Percentiles rank a stretch among this genome's conserved stretches.
These are phyloP conservation scores for Anguilla megastoma DNA, from an alignment of 2,797 vertebrate genomes.

Conservation along the genomic window DNA sequence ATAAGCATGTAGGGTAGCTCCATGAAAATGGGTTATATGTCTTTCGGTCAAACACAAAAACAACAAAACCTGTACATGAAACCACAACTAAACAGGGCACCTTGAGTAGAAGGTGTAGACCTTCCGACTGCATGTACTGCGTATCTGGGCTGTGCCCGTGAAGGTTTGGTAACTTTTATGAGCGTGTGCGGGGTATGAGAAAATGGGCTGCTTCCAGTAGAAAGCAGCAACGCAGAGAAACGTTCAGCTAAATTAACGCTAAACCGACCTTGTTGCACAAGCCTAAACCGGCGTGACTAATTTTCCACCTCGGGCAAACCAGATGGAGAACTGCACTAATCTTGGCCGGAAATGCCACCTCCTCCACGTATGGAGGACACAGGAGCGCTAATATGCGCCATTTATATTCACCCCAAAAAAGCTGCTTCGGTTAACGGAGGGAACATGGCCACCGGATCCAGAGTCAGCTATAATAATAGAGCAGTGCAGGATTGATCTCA, in stretches of 20 bases:
- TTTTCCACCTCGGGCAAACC: constrained; percentile 71
- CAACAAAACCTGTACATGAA: no score
- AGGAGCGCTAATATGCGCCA: background rate
- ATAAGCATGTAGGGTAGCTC: no score
- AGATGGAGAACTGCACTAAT: constrained; percentile 55
- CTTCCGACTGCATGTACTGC: background rate
- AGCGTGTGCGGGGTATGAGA: constrained; percentile 68
- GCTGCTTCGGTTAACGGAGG: background rate
- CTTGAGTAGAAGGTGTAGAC: background rate
- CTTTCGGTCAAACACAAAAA: no score
- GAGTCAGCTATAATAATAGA: background rate
- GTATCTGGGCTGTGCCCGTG: background rate
- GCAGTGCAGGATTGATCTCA: background rate
- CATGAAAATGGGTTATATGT: no score
- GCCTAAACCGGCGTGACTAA: constrained; percentile 60
- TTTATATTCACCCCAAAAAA: background rate
- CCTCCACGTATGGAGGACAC: background rate
- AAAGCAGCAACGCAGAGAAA: constrained; percentile 66
- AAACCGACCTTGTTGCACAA: constrained; percentile 69
- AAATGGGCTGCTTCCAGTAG: constrained; percentile 64
- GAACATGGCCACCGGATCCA: background rate
- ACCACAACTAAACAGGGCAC: no score
- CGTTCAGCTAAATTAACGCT: constrained; percentile 68
- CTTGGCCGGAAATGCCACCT: constrained; percentile 13
- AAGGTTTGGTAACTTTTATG: constrained; percentile 38